phyloP scores from a whole-genome alignment of 2,888 invertebrate species.

The Portevinia maculata region DNA sequence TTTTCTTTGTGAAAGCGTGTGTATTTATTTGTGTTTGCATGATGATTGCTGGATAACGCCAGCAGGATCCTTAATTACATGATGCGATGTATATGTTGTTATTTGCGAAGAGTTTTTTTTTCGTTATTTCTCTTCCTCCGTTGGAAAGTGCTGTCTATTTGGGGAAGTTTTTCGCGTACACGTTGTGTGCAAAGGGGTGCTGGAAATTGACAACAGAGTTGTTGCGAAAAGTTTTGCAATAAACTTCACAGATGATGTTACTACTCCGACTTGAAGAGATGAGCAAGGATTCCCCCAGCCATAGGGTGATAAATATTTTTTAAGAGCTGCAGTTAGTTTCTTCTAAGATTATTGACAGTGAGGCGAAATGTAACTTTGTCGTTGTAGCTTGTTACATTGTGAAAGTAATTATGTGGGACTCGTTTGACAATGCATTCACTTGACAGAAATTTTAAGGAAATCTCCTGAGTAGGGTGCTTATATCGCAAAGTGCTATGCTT shows the following conservation, averaged over 20 bases:
- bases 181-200: not conserved
- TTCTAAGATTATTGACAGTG: slow-evolving; percentile 45
- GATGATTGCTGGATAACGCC: slow-evolving; percentile 59
- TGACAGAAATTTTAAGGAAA: slow-evolving; percentile 36
- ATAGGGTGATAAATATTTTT: slow-evolving; percentile 61
- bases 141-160: slow-evolving; percentile 4
- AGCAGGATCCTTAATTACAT: slow-evolving; percentile 66
- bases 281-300: slow-evolving; percentile 1
- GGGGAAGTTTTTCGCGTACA: not conserved
- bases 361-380: slow-evolving; percentile 44
- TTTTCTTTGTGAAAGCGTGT: slow-evolving; percentile 41
- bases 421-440: slow-evolving; percentile 38
- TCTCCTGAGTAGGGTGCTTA: not conserved
- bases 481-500: not conserved
- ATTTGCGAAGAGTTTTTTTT: slow-evolving; percentile 46
- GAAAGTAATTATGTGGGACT: slow-evolving; percentile 44
- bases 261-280: not conserved
- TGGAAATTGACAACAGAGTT: slow-evolving; percentile 44
- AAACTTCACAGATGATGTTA: slow-evolving; percentile 28
- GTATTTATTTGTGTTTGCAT: slow-evolving; percentile 42
- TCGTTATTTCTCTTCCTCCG: slow-evolving; percentile 2
- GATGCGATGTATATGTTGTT: slow-evolving; percentile 53
- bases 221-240: slow-evolving; percentile 58
- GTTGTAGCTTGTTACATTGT: slow-evolving; percentile 45
- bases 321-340: slow-evolving; percentile 58